These are phyloP conservation scores for Eledona agricola DNA, from an alignment of 2,888 invertebrate genomes.

Conservation along the genomic window DNA sequence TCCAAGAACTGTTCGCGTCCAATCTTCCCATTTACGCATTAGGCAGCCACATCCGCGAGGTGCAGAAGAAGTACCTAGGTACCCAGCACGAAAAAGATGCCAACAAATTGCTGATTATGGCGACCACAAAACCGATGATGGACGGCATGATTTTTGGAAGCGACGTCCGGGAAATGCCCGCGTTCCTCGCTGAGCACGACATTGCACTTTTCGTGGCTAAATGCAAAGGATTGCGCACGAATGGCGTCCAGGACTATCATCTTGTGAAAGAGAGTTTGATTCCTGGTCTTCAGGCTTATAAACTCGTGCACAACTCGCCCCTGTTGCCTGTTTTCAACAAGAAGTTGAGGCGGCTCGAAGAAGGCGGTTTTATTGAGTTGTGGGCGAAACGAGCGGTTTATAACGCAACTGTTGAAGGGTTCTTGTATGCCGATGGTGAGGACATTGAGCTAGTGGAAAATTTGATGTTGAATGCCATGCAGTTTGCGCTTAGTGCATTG, in stretches of 20 bases:
- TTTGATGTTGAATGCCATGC: too few species aligned
- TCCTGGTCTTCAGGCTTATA: constrained; percentile 33
- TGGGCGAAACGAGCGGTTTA: constrained; percentile 30
- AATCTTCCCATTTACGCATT: constrained; percentile 33
- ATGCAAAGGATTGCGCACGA: constrained; percentile 9
- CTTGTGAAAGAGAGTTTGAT: constrained; percentile 36
- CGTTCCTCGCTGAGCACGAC: constrained; percentile 28
- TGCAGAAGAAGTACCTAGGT: constrained; percentile 36
- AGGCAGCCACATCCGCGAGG: constrained; percentile 33
- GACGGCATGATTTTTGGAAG: constrained; percentile 11
- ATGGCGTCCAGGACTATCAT: constrained; percentile 29
- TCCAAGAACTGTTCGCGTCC: constrained; percentile 32
- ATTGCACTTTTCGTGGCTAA: constrained; percentile 23
- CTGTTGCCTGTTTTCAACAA: constrained; percentile 33
- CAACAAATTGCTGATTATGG: constrained; percentile 5
- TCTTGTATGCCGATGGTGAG: constrained; percentile 27
- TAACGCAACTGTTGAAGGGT: constrained; percentile 33
- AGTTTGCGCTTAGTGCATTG: too few species aligned
- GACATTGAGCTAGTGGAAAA: too few species aligned
- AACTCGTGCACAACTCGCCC: constrained; percentile 31
- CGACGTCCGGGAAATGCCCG: constrained; percentile 4
- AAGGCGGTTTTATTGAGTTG: constrained; percentile 36
- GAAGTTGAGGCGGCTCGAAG: constrained; percentile 23
- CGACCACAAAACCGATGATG: constrained; percentile 13
- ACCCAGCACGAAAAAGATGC: constrained; percentile 29